A percentile compares a stretch with the other conserved stretches of the same genome.
Conservation (phyloP, 1,140 invertebrate species). For the Drosophila micromelanica region DNA sequence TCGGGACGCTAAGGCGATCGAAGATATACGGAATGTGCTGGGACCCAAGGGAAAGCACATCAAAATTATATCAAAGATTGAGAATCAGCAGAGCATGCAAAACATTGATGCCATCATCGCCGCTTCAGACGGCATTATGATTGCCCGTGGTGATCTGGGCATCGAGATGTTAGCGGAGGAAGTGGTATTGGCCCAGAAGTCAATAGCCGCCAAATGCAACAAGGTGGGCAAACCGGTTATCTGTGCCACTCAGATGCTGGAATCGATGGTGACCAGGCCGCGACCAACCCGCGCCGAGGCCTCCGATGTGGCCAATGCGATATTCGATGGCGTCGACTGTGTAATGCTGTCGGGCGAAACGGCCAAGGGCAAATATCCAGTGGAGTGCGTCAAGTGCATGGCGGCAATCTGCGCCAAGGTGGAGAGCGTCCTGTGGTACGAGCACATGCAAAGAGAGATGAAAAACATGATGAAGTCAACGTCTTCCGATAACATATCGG, state of each 20-base stretch:
- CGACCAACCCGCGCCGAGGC: conserved; percentile 97
- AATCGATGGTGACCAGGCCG: conserved; percentile 98
- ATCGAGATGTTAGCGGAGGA: conserved; percentile 99
- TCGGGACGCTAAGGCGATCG: conserved; percentile 93
- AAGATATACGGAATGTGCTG: conserved; percentile 94
- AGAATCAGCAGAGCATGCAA: conserved; percentile 97
- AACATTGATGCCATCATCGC: conserved; percentile 97
- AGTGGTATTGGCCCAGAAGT: conserved; percentile 98
- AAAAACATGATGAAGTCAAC: conserved; percentile 18
- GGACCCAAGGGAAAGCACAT: conserved; percentile 96
- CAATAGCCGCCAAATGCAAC: conserved; percentile 96
- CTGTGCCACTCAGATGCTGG: conserved; percentile 98
- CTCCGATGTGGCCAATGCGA: conserved; percentile 98
- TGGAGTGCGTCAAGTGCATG: conserved; percentile 86
- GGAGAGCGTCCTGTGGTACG: conserved; percentile 63
- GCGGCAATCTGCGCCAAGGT: conserved; percentile 56
- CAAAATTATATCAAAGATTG: conserved; percentile 97
- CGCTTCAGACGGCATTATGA: conserved; percentile 97
- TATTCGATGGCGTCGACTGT: conserved; percentile 98
- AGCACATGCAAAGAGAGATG: conserved; percentile 47
- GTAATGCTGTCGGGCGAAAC: conserved; percentile 99
- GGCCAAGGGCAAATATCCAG: conserved; percentile 97
- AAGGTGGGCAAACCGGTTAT: conserved; percentile 97
- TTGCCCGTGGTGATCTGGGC: conserved; percentile 97
- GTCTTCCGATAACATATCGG: conserved; percentile 37